Base-by-base conservation (phyloP, 2,888 invertebrate genomes). In the Nymphalis urticae region DNA sequence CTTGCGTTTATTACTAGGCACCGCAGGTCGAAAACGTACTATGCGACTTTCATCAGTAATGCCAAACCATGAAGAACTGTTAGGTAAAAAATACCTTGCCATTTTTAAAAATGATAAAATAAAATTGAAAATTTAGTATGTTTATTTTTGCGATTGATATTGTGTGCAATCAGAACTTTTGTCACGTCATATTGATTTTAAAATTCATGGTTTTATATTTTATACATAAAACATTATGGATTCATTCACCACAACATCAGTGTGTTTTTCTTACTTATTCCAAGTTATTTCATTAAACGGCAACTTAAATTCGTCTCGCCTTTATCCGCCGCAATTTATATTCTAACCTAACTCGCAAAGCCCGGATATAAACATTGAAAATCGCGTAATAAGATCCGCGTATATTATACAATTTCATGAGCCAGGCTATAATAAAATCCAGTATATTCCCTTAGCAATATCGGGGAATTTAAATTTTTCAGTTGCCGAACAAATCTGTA, bases 381-480 rank as follows among this genome's bases (percentile, higher is more conserved):
- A 58, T 58, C 58, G 19, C 36, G 19, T 17, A 32, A 10, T 47
- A 47, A 61, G 42, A 63, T 16, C 16, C 7, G 61, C 24, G 27
- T 27, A 50, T 51, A 62, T 54, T 56, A 61, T 56, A 53, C 50
- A 54, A 51, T 63, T 56, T 50, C 48, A 60, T 48, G 48, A 66
- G 24, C 17, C n/a, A 19, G 64, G 58, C 50, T 65, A 66, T 62
- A 71, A 67, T 69, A 64, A 72, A 78, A 74, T 72, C 72, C 68
- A 70, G 73, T 9, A 59, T 50, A 75, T 76, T 75, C 75, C 74
- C 75, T 76, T 76, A 72, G 72, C 75, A 75, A 78, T 77, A 76
- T 76, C 74, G 76, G 71, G 68, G 75, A 76, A 79, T 81, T 79
- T 77, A 77, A 82, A 81, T 80, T 81, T 80, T 82, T 80, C 79